Percentiles rank a stretch among this genome's conserved stretches.
These are phyloP conservation scores for Ceratina japonica DNA, from an alignment of 1,140 invertebrate genomes.

Conservation along the genomic window DNA sequence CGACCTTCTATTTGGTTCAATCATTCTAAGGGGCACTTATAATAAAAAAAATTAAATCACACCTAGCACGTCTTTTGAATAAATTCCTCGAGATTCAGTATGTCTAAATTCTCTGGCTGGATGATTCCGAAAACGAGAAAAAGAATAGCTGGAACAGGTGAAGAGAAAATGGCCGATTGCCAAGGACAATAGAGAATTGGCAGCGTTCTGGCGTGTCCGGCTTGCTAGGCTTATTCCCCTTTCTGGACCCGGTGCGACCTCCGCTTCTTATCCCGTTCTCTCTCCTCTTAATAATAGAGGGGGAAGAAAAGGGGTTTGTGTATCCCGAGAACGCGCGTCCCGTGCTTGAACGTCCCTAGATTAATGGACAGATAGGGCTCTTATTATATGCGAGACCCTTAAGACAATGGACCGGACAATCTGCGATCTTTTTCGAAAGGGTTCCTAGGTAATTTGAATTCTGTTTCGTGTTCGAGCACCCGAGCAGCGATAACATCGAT, in stretches of 20 bases:
- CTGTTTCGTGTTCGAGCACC: neutral
- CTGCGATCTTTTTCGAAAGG: constrained; percentile 33
- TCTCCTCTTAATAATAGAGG: constrained; percentile 27
- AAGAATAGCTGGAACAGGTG: constrained; percentile 1
- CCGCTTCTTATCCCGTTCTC: neutral
- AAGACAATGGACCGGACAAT: constrained; percentile 35
- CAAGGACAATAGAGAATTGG: constrained; percentile 68
- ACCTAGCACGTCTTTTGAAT: no score
- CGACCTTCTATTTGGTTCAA: no score
- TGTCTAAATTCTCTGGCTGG: constrained; percentile 29
- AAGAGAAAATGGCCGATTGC: constrained; percentile 61
- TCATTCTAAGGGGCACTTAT: no score
- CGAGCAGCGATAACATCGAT: neutral
- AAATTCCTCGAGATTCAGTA: no score
- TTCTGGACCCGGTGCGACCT: constrained; percentile 11
- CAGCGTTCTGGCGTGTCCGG: constrained; percentile 55
- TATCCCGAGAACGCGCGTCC: constrained; percentile 5
- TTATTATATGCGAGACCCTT: constrained; percentile 25
- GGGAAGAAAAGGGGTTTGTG: constrained; percentile 35
- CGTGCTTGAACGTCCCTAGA: constrained; percentile 34
- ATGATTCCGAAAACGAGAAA: neutral
- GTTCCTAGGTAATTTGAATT: constrained; percentile 22
- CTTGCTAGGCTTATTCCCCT: constrained; percentile 17
- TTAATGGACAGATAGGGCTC: constrained; percentile 40
- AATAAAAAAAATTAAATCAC: no score